Conservation (phyloP, 2,888 invertebrate species). For the Drosophila austrosaltans region DNA sequence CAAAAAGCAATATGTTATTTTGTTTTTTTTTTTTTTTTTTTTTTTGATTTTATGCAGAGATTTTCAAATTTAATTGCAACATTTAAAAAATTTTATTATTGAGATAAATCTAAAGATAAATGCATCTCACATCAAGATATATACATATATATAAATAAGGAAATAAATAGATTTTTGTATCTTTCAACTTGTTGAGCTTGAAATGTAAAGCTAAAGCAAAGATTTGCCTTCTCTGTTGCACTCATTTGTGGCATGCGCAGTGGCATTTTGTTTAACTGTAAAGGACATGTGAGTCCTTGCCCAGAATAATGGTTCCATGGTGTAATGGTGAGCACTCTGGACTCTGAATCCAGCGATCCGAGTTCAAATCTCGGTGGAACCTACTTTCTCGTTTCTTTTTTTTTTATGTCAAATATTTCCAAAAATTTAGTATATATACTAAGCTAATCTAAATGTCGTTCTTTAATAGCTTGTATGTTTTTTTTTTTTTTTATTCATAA, state of each 20-base stretch:
- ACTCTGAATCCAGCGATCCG: constrained; percentile 84
- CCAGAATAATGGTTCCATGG: constrained; percentile 80
- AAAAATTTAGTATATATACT: neutral
- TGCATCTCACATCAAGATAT: neutral
- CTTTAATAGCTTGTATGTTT: constrained; percentile 17
- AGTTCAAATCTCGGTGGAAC: constrained; percentile 84
- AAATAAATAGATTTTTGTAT: constrained; percentile 14
- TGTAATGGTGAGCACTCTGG: constrained; percentile 83
- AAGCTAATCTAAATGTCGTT: constrained; percentile 12
- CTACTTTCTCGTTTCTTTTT: constrained; percentile 48
- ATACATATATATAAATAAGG: constrained; percentile 14
- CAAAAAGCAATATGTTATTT: constrained; percentile 12
- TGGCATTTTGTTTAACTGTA: constrained; percentile 40
- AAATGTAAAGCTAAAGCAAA: no score
- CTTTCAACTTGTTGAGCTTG: no score
- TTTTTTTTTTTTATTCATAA: constrained; percentile 25
- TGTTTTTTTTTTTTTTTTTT: neutral
- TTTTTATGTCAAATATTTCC: neutral
- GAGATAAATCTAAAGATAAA: neutral
- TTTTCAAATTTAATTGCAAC: constrained; percentile 28
- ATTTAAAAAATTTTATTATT: constrained; percentile 9
- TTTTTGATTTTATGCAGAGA: constrained; percentile 23
- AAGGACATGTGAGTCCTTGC: constrained; percentile 33
- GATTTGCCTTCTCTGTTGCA: constrained; percentile 14
- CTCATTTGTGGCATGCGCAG: constrained; percentile 54